Conservation (phyloP, 1,140 invertebrate species). For the Drosophila ambigua region DNA sequence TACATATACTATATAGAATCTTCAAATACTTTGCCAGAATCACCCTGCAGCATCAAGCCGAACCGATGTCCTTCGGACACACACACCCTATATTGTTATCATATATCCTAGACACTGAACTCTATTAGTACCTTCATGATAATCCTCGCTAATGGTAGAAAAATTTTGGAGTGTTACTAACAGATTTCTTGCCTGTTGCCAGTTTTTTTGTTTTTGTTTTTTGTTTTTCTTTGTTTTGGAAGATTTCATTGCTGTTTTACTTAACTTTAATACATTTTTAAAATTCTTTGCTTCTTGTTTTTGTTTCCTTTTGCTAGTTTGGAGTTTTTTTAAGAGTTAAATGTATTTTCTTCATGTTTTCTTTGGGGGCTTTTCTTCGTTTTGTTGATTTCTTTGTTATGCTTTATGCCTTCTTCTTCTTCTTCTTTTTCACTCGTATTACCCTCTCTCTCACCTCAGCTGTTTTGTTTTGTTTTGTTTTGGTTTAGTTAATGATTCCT, state of each 20-base stretch:
- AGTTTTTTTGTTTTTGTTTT: conserved; percentile 21
- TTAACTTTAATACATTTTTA: conserved; percentile 75
- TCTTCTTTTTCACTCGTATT: conserved; percentile 30
- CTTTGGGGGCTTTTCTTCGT: conserved; percentile 18
- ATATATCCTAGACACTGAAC: conserved; percentile 39
- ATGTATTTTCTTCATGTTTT: conserved; percentile 30
- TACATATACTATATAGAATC: conserved; percentile 41
- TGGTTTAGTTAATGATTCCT: conserved; percentile 42
- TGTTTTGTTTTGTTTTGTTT: conserved; percentile 5
- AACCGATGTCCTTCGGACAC: conserved; percentile 37
- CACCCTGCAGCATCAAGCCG: conserved; percentile 8
- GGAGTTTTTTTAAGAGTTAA: conserved; percentile 47
- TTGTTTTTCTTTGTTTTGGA: conserved; percentile 53
- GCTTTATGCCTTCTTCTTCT: conserved; percentile 56
- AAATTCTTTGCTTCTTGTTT: conserved; percentile 38
- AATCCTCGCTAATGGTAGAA: conserved; percentile 52
- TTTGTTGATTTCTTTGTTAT: conserved; percentile 72
- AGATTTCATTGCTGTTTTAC: conserved; percentile 78
- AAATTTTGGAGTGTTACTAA: conserved; percentile 73
- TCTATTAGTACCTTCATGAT: conserved; percentile 8
- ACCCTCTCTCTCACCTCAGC: background rate
- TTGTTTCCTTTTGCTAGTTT: conserved; percentile 62
- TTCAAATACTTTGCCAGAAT: conserved; percentile 31
- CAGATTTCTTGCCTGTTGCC: conserved; percentile 34
- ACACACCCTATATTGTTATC: background rate